phyloP scores from a whole-genome alignment of 2,797 vertebrate species.

The Glossophaga mutica region DNA sequence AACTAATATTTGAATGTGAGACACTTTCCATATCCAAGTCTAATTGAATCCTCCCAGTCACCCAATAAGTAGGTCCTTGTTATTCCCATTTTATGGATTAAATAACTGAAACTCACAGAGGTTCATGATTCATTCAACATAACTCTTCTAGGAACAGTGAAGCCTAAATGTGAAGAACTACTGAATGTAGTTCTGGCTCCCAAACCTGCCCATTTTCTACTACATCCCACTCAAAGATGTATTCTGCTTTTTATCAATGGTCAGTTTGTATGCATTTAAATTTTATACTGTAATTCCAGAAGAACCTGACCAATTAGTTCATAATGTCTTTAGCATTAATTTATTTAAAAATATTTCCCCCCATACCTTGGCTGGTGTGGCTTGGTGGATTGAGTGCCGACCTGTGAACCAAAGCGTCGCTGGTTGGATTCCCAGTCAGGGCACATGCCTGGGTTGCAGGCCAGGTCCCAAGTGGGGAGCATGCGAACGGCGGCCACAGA shows the following conservation, averaged over 20 bases:
- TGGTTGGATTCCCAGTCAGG: no score
- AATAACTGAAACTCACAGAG: constrained; percentile 8
- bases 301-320: not conserved
- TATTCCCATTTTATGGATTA: constrained; percentile 41
- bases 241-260: not conserved
- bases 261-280: not conserved
- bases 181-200: not conserved
- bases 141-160: not conserved
- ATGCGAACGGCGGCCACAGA: no score
- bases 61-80: constrained; percentile 21
- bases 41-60: not conserved
- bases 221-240: not conserved
- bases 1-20: constrained; percentile 1
- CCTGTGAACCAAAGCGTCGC: not conserved
- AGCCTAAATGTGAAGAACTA: constrained; percentile 5
- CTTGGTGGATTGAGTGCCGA: not conserved
- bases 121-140: constrained; percentile 1
- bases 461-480: no score
- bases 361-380: no score
- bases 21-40: not conserved
- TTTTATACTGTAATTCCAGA: not conserved
- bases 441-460: no score
- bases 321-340: not conserved
- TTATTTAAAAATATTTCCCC: not conserved
- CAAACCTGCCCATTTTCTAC: not conserved